Percentiles rank a stretch among this genome's conserved stretches.
phyloP scores from a whole-genome alignment of 2,113 vertebrate genomes.

The Electrona antarctica region DNA sequence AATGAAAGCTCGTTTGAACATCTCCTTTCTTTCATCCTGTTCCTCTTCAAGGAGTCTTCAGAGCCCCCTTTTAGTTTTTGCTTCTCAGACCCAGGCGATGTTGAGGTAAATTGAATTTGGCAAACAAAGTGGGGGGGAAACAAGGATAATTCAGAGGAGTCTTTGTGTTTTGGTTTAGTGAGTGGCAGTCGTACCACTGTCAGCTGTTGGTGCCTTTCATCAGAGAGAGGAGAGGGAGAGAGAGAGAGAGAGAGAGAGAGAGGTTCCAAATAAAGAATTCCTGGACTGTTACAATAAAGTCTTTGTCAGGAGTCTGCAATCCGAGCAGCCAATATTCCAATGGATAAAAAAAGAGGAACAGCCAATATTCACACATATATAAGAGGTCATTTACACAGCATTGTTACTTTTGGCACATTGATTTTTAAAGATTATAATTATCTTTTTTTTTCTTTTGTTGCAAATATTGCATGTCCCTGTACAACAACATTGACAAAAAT shows the following conservation, averaged over 20 bases:
- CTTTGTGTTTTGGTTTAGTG: constrained; percentile 92
- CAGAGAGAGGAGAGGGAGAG: constrained; percentile 66
- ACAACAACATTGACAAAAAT: constrained; percentile 89
- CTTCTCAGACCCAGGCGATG: constrained; percentile 87
- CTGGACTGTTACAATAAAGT: constrained; percentile 84
- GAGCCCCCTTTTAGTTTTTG: constrained; percentile 74
- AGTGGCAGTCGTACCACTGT: constrained; percentile 84
- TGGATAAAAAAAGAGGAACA: constrained; percentile 84
- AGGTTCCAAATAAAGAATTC: constrained; percentile 88
- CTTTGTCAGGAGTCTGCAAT: constrained; percentile 86
- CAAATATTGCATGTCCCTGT: constrained; percentile 97
- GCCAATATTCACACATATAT: constrained; percentile 86
- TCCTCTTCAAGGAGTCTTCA: constrained; percentile 66
- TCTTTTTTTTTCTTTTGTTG: constrained; percentile 80
- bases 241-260: constrained; percentile 63
- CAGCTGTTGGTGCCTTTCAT: constrained; percentile 93
- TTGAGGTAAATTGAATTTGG: constrained; percentile 98
- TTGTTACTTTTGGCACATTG: constrained; percentile 98
- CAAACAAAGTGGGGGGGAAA: constrained; percentile 80
- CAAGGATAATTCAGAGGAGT: constrained; percentile 78
- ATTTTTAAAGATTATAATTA: constrained; percentile 77
- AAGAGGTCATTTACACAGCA: constrained; percentile 90
- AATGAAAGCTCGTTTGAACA: constrained; percentile 66
- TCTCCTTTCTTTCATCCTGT: constrained; percentile 53
- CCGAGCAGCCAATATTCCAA: constrained; percentile 86